Conservation (phyloP, 2,888 invertebrate species). For the Drosophila setosimentum region DNA sequence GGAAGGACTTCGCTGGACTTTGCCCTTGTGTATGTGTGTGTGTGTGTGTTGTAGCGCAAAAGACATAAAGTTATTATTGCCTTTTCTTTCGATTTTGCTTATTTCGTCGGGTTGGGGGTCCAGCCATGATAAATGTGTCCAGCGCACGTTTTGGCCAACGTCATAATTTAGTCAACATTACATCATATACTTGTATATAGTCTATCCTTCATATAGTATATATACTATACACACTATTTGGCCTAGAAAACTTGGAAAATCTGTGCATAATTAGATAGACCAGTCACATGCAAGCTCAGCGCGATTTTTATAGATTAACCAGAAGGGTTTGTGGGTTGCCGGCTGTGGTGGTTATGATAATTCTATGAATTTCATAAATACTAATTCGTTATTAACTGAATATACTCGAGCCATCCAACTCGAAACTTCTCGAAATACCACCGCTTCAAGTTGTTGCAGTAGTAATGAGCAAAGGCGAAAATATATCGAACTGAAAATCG, state of each 20-base stretch:
- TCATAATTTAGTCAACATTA: slow-evolving; percentile 71
- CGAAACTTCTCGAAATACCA: not conserved
- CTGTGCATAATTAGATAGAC: slow-evolving; percentile 77
- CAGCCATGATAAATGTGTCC: slow-evolving; percentile 77
- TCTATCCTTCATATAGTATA: slow-evolving; percentile 3
- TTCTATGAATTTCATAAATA: slow-evolving; percentile 81
- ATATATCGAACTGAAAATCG: slow-evolving; percentile 62
- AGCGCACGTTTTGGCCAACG: slow-evolving; percentile 72
- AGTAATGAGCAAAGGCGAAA: slow-evolving; percentile 54
- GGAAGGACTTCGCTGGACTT: slow-evolving; percentile 26
- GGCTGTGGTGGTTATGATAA: slow-evolving; percentile 23
- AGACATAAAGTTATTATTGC: slow-evolving; percentile 81
- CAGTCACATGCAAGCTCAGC: slow-evolving; percentile 61
- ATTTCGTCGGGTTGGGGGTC: slow-evolving; percentile 9
- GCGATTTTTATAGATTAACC: slow-evolving; percentile 63
- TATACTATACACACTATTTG: slow-evolving; percentile 53
- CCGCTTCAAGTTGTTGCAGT: not conserved
- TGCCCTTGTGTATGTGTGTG: not conserved
- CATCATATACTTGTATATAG: slow-evolving; percentile 50
- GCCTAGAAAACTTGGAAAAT: slow-evolving; percentile 74
- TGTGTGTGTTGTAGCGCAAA: slow-evolving; percentile 48
- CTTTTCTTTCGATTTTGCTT: slow-evolving; percentile 42
- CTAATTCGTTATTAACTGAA: slow-evolving; percentile 62
- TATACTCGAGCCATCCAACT: slow-evolving; percentile 3
- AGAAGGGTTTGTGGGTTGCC: slow-evolving; percentile 21